These are phyloP conservation scores for Idaea biselata DNA, from an alignment of 2,888 invertebrate genomes.

Conservation along the genomic window DNA sequence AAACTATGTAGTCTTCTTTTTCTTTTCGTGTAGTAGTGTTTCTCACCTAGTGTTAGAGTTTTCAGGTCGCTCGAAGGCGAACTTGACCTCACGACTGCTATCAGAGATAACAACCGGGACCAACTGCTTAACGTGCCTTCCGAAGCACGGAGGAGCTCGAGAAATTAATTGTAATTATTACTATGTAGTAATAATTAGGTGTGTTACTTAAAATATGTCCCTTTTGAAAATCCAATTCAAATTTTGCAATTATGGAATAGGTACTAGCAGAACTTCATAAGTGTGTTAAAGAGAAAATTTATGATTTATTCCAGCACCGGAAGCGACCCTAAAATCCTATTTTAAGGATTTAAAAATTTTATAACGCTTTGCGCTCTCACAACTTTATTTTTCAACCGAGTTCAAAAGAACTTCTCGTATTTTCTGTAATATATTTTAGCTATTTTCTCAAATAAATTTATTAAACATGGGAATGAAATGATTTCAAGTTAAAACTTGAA, in stretches of 20 bases:
- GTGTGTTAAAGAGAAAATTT: slow-evolving; percentile 24
- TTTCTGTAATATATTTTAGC: background rate
- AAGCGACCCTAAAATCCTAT: slow-evolving; percentile 1
- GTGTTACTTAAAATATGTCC: background rate
- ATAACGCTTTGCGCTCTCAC: background rate
- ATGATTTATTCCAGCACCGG: slow-evolving; percentile 23
- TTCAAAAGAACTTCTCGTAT: background rate
- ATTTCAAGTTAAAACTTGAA: background rate
- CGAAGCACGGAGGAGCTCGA: no score
- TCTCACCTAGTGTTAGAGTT: no score
- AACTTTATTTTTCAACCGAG: background rate
- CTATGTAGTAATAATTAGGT: background rate
- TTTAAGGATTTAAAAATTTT: background rate
- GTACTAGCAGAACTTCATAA: slow-evolving; percentile 17
- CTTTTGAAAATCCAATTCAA: slow-evolving; percentile 14
- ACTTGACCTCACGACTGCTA: no score
- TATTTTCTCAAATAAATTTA: background rate
- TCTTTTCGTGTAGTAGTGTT: no score
- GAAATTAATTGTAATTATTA: no score
- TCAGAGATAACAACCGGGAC: no score
- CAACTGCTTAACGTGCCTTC: no score
- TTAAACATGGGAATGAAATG: background rate
- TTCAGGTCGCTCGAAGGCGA: no score
- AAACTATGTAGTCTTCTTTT: no score
- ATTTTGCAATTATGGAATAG: slow-evolving; percentile 24